These are phyloP conservation scores for Austrolebias charrua DNA, from an alignment of 2,797 vertebrate species.

Conservation along the genomic window DNA sequence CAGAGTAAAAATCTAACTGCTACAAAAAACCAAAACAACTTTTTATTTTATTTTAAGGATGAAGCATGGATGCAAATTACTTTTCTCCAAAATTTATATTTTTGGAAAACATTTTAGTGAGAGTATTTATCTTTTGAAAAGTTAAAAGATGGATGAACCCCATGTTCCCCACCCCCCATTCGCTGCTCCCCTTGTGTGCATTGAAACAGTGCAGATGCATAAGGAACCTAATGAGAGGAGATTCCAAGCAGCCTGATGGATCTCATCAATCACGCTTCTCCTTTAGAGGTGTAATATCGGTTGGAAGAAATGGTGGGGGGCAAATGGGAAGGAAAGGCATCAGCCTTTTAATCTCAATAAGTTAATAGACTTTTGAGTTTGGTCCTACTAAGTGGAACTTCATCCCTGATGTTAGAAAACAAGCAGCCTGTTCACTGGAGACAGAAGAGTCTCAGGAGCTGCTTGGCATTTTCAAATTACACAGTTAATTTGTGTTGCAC, in stretches of 20 bases:
- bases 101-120: constrained; percentile 70
- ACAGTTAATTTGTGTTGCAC: constrained; percentile 52
- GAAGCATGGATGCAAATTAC: constrained; percentile 67
- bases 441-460: constrained; percentile 34
- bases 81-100: constrained; percentile 67
- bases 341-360: constrained; percentile 84
- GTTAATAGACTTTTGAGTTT: constrained; percentile 77
- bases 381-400: constrained; percentile 61
- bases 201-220: constrained; percentile 63
- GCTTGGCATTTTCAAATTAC: constrained; percentile 53
- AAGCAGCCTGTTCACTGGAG: constrained; percentile 48
- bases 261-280: constrained; percentile 83
- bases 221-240: constrained; percentile 81
- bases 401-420: constrained; percentile 63
- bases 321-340: constrained; percentile 59
- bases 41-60: constrained; percentile 21
- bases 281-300: constrained; percentile 75
- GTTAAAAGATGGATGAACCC: constrained; percentile 46
- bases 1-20: constrained; percentile 54
- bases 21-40: constrained; percentile 22
- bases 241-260: constrained; percentile 79
- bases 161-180: constrained; percentile 22
- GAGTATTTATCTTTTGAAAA: constrained; percentile 72
- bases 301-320: constrained; percentile 41
- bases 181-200: constrained; percentile 31